Evolutionary conservation across 2,797 vertebrate species (phyloP), one percentile per base, ranked within the genome.

Genomic region (Bovichtus diacanthus): DNA sequence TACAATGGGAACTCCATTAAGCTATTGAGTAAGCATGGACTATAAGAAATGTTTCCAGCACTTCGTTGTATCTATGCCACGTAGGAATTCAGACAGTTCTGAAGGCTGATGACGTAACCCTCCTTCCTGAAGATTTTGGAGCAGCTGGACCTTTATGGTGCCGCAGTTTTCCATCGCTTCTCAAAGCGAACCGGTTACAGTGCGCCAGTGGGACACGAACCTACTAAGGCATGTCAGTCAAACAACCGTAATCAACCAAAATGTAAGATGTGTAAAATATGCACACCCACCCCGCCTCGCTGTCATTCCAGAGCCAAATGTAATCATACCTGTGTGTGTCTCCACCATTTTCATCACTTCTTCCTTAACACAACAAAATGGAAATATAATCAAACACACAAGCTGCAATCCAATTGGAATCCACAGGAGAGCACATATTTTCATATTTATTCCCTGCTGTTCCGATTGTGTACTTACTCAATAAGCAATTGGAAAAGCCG

Each of bases 321-420:
- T 36, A 80, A 71, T 82, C 61, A 80, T 21, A 74, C 34, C 51
- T 25, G 60, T 58, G 46, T 31, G 60, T 50, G 41, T 66, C 31
- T 67, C 66, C 65, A 76, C 21, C 39, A 36, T 62, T 80, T 80
- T 68, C 74, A 75, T 76, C 41, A 51, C 67, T 78, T 62, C 56
- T 60, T 53, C 49, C 63, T 65, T 75, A 84, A 82, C 50, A 54
- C 70, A 82, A 80, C 84, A 58, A 76, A 71, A 79, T 68, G 62
- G 38, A 73, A 79, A 83, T 66, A 65, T 55, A 83, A 83, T 85
- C 87, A 86, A 74, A 78, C 27, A 1, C 71, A 76, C 65, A 36
- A 46, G 31, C 38, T 53, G 58, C 27, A 43, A 60, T 56, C 31
- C 55, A 50, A 66, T 73, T 86, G 76, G 70, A 61, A 82, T 66